These are phyloP conservation scores for Phoxinus phoxinus DNA, from an alignment of 2,113 vertebrate species.

Conservation along the genomic window DNA sequence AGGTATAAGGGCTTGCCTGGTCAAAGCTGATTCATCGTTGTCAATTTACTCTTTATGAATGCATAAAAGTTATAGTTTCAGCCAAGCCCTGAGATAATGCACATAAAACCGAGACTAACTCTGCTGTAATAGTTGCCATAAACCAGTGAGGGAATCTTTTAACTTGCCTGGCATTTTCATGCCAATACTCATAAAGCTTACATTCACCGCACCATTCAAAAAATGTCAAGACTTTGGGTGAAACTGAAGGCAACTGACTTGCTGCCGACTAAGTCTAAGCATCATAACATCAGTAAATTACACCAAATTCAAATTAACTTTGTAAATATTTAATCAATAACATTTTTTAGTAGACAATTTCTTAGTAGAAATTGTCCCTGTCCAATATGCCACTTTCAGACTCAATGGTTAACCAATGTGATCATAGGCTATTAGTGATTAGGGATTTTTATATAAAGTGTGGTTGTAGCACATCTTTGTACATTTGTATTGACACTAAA, in stretches of 20 bases:
- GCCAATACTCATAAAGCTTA: conserved; percentile 42
- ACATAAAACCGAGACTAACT: conserved; percentile 84
- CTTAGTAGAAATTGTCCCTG: neutral
- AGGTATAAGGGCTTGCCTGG: conserved; percentile 57
- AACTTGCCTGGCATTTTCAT: conserved; percentile 63
- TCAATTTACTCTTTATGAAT: conserved; percentile 82
- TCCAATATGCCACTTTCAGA: neutral
- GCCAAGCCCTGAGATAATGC: conserved; percentile 82
- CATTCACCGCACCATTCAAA: neutral
- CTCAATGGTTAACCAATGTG: no score
- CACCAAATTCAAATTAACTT: neutral
- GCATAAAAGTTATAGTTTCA: conserved; percentile 83
- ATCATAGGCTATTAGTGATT: neutral
- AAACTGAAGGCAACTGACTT: neutral
- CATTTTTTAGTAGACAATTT: neutral
- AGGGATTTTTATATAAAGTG: neutral
- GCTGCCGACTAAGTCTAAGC: neutral
- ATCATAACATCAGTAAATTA: neutral
- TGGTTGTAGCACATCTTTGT: neutral
- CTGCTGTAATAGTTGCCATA: conserved; percentile 81
- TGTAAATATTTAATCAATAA: neutral
- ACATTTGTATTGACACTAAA: neutral
- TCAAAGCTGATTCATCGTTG: conserved; percentile 76
- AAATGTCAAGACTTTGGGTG: neutral
- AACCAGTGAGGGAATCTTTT: conserved; percentile 75